Conservation (phyloP, 1,140 invertebrate genomes). For the Triops longicaudatus region DNA sequence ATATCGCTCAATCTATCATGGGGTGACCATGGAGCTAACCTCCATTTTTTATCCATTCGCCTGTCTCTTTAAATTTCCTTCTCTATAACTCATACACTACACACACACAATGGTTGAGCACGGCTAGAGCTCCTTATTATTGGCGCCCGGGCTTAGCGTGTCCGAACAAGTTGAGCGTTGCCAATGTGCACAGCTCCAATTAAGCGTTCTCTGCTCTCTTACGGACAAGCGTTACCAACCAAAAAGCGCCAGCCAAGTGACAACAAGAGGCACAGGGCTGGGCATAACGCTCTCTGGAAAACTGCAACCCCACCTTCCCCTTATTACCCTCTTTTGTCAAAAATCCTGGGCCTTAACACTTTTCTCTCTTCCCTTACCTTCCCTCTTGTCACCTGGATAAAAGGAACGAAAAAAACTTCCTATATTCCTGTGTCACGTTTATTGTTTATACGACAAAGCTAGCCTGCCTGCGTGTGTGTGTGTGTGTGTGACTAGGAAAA, state of each 20-base stretch:
- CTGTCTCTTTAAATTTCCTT: not conserved
- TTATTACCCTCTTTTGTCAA: not conserved
- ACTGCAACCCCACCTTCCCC: not conserved
- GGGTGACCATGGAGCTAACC: not conserved
- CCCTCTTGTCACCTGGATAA: not conserved
- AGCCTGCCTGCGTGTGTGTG: not conserved
- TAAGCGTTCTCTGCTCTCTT: not conserved
- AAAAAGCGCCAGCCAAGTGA: not conserved
- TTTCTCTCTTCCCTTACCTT: no score
- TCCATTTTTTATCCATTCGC: not conserved
- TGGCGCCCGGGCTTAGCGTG: not conserved
- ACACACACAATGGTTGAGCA: not conserved
- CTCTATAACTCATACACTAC: not conserved
- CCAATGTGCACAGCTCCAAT: slow-evolving; percentile 1
- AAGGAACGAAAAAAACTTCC: not conserved
- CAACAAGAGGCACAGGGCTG: slow-evolving; percentile 4
- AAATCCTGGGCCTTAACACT: no score
- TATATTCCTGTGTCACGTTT: not conserved
- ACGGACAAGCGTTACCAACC: not conserved
- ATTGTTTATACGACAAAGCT: not conserved
- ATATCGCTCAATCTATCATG: slow-evolving; percentile 4
- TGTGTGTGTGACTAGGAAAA: not conserved
- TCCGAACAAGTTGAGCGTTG: not conserved
- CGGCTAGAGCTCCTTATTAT: not conserved
- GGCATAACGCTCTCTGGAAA: not conserved